These are phyloP conservation scores for Dolichopus griseipennis DNA, from an alignment of 2,888 invertebrate genomes.

Conservation along the genomic window DNA sequence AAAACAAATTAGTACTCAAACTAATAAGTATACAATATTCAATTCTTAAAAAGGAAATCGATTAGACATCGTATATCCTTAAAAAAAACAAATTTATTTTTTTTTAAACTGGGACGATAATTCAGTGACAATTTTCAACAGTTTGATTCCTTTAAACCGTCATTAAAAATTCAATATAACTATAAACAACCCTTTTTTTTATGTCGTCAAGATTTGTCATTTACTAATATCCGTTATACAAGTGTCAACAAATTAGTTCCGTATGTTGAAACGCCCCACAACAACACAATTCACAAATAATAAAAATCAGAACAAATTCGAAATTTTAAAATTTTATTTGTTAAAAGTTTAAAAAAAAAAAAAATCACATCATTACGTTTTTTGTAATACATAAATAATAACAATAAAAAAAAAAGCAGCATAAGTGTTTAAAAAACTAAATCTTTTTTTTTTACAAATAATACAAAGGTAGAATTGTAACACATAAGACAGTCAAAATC, in stretches of 20 bases:
- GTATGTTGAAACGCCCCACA: background rate
- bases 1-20: too few species aligned
- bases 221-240: background rate
- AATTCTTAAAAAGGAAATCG: too few species aligned
- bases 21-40: too few species aligned
- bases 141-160: background rate
- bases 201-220: background rate
- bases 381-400: background rate
- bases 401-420: background rate
- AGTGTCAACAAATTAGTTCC: slow-evolving; percentile 1
- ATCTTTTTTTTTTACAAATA: background rate
- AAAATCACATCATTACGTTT: background rate
- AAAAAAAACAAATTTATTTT: too few species aligned
- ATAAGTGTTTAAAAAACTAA: background rate
- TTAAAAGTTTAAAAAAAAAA: background rate
- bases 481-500: background rate
- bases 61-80: too few species aligned
- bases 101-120: too few species aligned
- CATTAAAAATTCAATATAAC: background rate
- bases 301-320: too few species aligned
- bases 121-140: background rate
- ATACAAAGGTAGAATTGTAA: background rate
- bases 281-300: background rate
- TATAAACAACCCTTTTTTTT: background rate
- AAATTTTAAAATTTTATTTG: background rate